Base-by-base conservation (phyloP, 2,113 vertebrate genomes). In the Halcyon malimbica region DNA sequence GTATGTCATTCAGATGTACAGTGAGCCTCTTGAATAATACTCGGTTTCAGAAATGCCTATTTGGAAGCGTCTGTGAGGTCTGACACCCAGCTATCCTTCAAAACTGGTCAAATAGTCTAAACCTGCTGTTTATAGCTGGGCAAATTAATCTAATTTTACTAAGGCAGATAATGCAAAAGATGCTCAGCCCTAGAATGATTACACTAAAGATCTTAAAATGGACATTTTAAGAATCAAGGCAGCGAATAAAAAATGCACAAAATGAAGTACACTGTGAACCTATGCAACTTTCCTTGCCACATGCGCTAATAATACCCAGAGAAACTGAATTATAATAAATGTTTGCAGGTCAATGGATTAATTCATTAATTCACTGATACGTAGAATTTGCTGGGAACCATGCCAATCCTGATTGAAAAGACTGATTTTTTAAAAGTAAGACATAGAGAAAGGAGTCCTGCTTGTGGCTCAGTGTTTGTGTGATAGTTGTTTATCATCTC, bases 371-470 rank as follows among this genome's bases (percentile, higher is more conserved):
- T 78, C 54, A 87, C 71, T 87, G 65, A 10, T 86, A 63, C 25
- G 67, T 87, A 69, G 48, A 93, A 53, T 83, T 83, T 69, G 33
- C 69, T 93, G 29, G 48, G 77, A 65, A 74, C 65, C 18, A 25
- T 1, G 3, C 54, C 65, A 73, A 63, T 83, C 46, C 81, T 83
- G 77, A 70, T 53, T 63, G 57, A 74, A 92, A 67, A 74, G 19
- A 60, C 77, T 83, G 70, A 83, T 78, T 87, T 90, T 90, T 90
- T 69, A 79, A 60, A 90, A 68, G 41, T 90, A 90, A 87, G 54
- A 74, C 46, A 31, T 16, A 89, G 28, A 87, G 37, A 78, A 85
- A 76, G 69, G 82, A 89, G 48, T 63, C 39, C 48, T 63, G 65
- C 81, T 86, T 82, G 46, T 62, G 57, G 51, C 39, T 82, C 70